Conservation (phyloP, 2,113 vertebrate genomes). For the Tachysurus fulvidraco region DNA sequence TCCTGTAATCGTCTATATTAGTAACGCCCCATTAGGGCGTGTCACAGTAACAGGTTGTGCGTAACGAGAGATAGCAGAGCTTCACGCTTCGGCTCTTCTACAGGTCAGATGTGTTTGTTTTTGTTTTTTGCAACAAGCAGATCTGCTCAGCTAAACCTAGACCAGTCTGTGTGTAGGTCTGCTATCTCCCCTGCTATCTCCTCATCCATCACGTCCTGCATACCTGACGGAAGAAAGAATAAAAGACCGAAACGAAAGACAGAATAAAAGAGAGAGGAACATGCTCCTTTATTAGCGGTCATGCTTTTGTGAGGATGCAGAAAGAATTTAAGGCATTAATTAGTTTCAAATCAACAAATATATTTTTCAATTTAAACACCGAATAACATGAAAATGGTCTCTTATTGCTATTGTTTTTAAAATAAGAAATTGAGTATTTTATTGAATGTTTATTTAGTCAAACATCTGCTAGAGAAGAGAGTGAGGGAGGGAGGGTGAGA, state of each 20-base stretch:
- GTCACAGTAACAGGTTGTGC: not conserved
- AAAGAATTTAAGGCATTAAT: too few species aligned
- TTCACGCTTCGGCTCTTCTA: not conserved
- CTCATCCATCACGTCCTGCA: not conserved
- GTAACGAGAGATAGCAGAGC: not conserved
- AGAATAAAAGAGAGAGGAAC: not conserved
- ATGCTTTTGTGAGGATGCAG: not conserved
- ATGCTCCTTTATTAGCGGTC: not conserved
- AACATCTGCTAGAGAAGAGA: too few species aligned
- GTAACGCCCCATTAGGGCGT: not conserved
- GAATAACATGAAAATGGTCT: not conserved
- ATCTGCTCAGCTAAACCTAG: not conserved
- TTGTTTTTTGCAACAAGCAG: not conserved
- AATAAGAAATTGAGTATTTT: too few species aligned
- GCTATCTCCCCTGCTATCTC: not conserved
- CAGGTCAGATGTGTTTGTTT: not conserved
- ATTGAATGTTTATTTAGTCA: too few species aligned
- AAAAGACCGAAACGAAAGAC: not conserved
- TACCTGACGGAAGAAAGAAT: not conserved
- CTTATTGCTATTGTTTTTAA: too few species aligned
- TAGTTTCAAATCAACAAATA: too few species aligned
- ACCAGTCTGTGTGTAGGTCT: not conserved
- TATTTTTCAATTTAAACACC: too few species aligned
- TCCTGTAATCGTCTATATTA: too few species aligned
- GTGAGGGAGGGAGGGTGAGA: too few species aligned